phyloP scores from a whole-genome alignment of 2,113 vertebrate species.

The Mionectes macconnelli region DNA sequence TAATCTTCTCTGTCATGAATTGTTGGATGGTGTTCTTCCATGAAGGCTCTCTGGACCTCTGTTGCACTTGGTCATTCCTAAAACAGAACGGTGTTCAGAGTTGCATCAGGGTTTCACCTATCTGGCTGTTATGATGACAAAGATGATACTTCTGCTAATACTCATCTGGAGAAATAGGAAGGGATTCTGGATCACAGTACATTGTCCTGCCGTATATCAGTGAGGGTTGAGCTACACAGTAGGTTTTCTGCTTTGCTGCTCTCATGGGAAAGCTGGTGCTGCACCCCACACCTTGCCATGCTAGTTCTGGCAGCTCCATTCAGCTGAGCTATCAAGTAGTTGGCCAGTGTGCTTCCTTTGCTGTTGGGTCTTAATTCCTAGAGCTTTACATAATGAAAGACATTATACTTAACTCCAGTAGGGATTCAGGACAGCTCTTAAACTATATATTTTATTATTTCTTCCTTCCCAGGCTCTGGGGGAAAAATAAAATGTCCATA shows the following conservation, averaged over 20 bases:
- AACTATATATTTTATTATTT: background rate
- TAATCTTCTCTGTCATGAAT: background rate
- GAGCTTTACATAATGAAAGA: background rate
- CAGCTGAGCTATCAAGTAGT: background rate
- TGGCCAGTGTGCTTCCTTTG: background rate
- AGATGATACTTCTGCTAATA: background rate
- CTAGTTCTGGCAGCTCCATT: background rate
- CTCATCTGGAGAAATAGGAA: background rate
- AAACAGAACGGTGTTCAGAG: background rate
- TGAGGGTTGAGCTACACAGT: background rate
- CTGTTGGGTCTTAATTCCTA: background rate
- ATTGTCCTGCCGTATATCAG: background rate
- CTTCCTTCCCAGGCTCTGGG: background rate
- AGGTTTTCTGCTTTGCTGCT: background rate
- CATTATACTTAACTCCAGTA: background rate
- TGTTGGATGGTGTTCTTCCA: background rate
- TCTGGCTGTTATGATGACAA: background rate
- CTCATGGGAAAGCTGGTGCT: background rate
- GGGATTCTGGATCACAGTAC: background rate
- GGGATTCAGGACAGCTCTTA: background rate
- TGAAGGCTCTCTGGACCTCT: background rate
- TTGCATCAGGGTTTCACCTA: background rate
- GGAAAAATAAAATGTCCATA: background rate
- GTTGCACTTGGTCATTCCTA: background rate
- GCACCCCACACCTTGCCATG: rapidly evolving